phyloP scores from a whole-genome alignment of 2,888 invertebrate genomes.

The Drosophila stalkeri region DNA sequence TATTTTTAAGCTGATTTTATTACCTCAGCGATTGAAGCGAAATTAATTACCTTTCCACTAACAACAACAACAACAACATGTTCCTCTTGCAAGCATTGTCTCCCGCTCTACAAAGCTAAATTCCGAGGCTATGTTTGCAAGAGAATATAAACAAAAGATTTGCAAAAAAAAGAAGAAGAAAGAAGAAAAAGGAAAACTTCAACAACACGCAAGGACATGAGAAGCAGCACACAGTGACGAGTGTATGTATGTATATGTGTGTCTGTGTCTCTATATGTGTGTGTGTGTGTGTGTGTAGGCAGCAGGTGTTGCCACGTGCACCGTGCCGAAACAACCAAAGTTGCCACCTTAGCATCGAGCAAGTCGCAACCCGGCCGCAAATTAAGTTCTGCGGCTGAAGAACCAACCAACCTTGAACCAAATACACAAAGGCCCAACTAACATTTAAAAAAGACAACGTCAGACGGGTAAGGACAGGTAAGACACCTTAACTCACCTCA shows the following conservation, averaged over 20 bases:
- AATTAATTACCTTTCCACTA: conserved; percentile 71
- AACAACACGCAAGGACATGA: conserved; percentile 69
- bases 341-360: conserved; percentile 40
- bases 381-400: conserved; percentile 72
- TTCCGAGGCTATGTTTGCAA: conserved; percentile 54
- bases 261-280: neutral
- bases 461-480: conserved; percentile 31
- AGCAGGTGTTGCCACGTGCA: conserved; percentile 70
- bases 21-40: conserved; percentile 44
- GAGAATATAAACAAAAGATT: conserved; percentile 70
- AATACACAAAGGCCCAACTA: conserved; percentile 44
- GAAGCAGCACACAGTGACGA: conserved; percentile 35
- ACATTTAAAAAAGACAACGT: conserved; percentile 51
- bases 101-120: conserved; percentile 35
- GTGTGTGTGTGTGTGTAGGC: conserved; percentile 28
- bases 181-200: conserved; percentile 34
- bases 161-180: conserved; percentile 5
- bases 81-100: conserved; percentile 13
- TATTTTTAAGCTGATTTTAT: conserved; percentile 49
- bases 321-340: conserved; percentile 1
- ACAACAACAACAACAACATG: conserved; percentile 29
- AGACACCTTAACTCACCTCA: conserved; percentile 1
- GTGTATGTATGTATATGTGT: conserved; percentile 10
- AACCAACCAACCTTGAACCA: conserved; percentile 70
- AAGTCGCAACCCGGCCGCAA: conserved; percentile 57